Percentiles rank a stretch among this genome's conserved stretches.
Evolutionary conservation across 2,113 vertebrate genomes (phyloP).

Genomic region (Zapornia atra): DNA sequence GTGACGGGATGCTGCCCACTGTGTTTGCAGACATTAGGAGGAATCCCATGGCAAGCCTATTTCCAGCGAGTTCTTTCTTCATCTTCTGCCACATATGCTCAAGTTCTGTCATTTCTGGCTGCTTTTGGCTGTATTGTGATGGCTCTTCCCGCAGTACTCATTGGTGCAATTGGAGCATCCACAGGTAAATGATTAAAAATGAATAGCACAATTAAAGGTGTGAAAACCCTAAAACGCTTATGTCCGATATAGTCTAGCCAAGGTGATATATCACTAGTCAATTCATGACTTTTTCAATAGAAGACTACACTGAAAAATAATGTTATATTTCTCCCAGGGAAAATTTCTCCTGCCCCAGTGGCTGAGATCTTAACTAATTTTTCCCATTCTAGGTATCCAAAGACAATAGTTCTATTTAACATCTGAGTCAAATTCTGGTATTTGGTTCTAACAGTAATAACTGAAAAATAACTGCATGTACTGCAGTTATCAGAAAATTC

Average conservation of each 20-base stretch:
- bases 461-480: background rate
- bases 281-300: background rate
- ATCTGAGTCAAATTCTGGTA: background rate
- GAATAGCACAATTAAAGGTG: background rate
- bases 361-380: background rate
- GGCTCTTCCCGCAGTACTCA: conserved; percentile 91
- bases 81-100: conserved; percentile 95
- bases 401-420: background rate
- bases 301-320: background rate
- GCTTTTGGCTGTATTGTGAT: conserved; percentile 95
- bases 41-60: conserved; percentile 98
- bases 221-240: background rate
- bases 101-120: conserved; percentile 94
- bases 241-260: background rate
- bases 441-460: background rate
- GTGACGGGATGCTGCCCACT: background rate
- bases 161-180: conserved; percentile 94
- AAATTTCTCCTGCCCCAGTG: background rate
- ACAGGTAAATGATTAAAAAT: conserved; percentile 80
- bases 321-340: background rate
- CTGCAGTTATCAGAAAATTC: background rate
- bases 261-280: background rate
- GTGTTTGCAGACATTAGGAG: conserved; percentile 87
- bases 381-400: background rate
- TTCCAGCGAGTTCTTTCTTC: conserved; percentile 97